A percentile compares a stretch with the other conserved stretches of the same genome.
Evolutionary conservation across 2,113 vertebrate genomes (phyloP).

Genomic region (Odontesthes bonariensis): DNA sequence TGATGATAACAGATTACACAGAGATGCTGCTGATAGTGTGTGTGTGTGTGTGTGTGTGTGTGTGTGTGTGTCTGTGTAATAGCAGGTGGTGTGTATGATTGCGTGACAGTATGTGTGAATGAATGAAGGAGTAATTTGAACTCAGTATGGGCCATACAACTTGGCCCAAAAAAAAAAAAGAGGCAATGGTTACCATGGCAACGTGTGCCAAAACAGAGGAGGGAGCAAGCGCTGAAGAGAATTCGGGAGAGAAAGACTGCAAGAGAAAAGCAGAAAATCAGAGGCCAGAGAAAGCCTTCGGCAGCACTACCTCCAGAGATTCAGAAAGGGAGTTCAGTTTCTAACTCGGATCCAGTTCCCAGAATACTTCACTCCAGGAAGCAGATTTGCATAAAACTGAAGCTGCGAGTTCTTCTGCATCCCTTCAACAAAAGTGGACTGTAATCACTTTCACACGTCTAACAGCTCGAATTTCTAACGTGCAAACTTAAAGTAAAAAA

Average conservation of each 20-base stretch:
- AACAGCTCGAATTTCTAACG: no score
- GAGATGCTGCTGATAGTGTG: conserved; percentile 24
- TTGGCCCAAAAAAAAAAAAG: conserved; percentile 63
- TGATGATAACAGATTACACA: conserved; percentile 16
- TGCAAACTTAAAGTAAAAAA: not conserved
- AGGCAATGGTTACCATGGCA: conserved; percentile 79
- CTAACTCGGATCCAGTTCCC: not conserved
- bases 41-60: conserved; percentile 11
- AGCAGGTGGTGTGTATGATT: conserved; percentile 23
- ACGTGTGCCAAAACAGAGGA: conserved; percentile 65
- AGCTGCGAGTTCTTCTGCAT: not conserved
- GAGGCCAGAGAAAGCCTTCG: not conserved
- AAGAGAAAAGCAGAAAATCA: not conserved
- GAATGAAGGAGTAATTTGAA: conserved; percentile 14
- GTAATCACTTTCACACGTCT: no score
- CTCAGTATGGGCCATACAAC: conserved; percentile 51
- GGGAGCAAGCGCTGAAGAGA: conserved; percentile 15
- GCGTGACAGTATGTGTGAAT: conserved; percentile 16
- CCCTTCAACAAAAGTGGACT: no score
- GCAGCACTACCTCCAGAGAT: not conserved
- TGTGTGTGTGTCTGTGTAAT: conserved; percentile 9
- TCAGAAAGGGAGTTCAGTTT: not conserved
- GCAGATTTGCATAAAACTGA: no score
- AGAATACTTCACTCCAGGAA: no score
- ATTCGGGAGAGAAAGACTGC: conserved; percentile 9